Percentiles rank a stretch among this genome's conserved stretches.
Conservation (phyloP, 2,797 vertebrate genomes). For the Siniperca obscura region DNA sequence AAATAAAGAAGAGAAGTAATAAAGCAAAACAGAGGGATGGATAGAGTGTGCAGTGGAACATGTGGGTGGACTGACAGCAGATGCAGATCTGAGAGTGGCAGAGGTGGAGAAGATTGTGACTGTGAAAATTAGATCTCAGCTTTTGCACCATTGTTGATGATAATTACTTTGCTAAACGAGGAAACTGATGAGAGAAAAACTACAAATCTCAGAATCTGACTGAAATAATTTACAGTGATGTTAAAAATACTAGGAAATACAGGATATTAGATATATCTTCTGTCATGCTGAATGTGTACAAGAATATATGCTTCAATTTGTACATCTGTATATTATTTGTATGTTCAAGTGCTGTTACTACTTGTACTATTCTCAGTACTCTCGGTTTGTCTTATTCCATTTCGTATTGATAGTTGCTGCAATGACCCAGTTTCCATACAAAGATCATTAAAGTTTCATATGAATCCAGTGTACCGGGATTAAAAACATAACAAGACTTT, state of each 20-base stretch:
- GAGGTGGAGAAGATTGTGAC: conserved; percentile 9
- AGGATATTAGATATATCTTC: background rate
- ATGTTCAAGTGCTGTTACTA: background rate
- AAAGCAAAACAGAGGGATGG: conserved; percentile 24
- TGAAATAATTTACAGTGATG: background rate
- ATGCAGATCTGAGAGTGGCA: conserved; percentile 32
- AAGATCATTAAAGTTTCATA: conserved; percentile 74
- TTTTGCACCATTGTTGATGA: background rate
- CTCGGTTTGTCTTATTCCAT: conserved; percentile 42
- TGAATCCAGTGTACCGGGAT: conserved; percentile 54
- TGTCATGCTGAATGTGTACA: background rate
- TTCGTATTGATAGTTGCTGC: conserved; percentile 54
- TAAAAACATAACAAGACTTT: conserved; percentile 57
- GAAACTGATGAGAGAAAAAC: background rate
- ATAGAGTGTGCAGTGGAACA: conserved; percentile 22
- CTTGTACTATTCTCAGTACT: background rate
- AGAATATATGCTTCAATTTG: background rate
- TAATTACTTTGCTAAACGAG: background rate
- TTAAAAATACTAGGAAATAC: background rate
- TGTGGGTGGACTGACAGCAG: conserved; percentile 46
- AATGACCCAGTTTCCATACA: conserved; percentile 71
- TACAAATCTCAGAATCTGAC: background rate
- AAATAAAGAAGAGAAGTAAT: conserved; percentile 8
- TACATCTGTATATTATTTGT: background rate
- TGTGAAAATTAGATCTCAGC: background rate